A percentile compares a stretch with the other conserved stretches of the same genome.
phyloP scores from a whole-genome alignment of 2,113 vertebrate species.

The Balaenoptera acutorostrata region DNA sequence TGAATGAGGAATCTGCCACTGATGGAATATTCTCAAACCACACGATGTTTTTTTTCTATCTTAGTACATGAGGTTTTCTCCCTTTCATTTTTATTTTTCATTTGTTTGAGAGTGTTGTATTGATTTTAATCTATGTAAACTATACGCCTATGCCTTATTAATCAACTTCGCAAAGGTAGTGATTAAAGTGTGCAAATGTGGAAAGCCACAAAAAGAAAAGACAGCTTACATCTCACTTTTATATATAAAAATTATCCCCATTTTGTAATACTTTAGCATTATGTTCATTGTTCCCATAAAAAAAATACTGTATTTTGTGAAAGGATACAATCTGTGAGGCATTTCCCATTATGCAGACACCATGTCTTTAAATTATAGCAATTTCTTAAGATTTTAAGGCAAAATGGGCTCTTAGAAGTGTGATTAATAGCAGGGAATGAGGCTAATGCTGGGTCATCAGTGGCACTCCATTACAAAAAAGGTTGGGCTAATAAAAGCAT shows the following conservation, averaged over 20 bases:
- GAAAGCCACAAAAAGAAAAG: constrained; percentile 81
- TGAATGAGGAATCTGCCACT: constrained; percentile 32
- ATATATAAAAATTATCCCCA: constrained; percentile 63
- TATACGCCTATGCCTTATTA: constrained; percentile 78
- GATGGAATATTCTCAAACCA: constrained; percentile 32
- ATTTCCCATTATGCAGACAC: constrained; percentile 86
- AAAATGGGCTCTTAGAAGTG: constrained; percentile 86
- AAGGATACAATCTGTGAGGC: constrained; percentile 84
- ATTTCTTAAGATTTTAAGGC: constrained; percentile 89
- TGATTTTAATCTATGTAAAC: constrained; percentile 84
- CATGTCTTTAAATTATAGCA: constrained; percentile 87
- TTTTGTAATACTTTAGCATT: constrained; percentile 78
- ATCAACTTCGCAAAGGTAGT: constrained; percentile 86
- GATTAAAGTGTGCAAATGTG: constrained; percentile 80
- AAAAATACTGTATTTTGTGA: constrained; percentile 78
- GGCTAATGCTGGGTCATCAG: constrained; percentile 85
- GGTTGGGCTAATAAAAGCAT: constrained; percentile 86
- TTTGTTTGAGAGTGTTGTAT: constrained; percentile 74
- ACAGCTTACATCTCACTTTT: constrained; percentile 76
- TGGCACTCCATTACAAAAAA: constrained; percentile 87
- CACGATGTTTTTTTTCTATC: background rate
- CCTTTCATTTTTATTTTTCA: constrained; percentile 67
- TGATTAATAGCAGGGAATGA: constrained; percentile 87
- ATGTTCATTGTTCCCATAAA: constrained; percentile 78
- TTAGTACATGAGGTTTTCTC: constrained; percentile 45